Base-by-base conservation (phyloP, 2,113 vertebrate species). In the Psammodynastes pulverulentus region DNA sequence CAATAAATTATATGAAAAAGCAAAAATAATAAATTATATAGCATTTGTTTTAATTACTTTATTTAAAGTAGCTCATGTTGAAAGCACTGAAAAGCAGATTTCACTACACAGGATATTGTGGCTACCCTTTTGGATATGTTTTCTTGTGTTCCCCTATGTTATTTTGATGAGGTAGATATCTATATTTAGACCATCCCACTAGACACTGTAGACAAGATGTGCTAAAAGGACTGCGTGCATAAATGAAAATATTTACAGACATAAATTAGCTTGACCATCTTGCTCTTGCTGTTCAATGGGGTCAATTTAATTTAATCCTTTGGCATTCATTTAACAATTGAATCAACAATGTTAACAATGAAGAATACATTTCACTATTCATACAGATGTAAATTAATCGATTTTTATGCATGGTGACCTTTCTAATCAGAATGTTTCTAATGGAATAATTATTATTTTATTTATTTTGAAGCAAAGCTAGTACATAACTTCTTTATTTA, bases 291-390 rank as follows among this genome's bases (percentile, higher is more conserved):
- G 34, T 79, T 43, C 72, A 79, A 3, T 7, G 19, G 7, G 72
- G 72, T 43, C 34, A 52, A n/a, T 0, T n/a, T 91, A 93, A 91
- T 52, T 93, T 54, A 8, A 90, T 39, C 90, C 72, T 92, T 87
- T 46, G 5, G 9, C 26, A 89, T 87, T 96, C 85, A 87, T 95
- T 96, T 67, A 67, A 67, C 58, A 67, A 67, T n/a, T 67, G 62
- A 67, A 67, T 94, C 85, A 87, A 93, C 29, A 46, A 90, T 13
- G 51, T 93, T 84, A 91, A 95, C 86, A 89, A 92, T 94, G 92
- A 86, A n/a, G 8, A 93, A 29, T n/a, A n/a, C 13, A 51, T 85
- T 95, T 43, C 91, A 23, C 39, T 92, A 94, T 88, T 90, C 48
- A 89, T 19, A 67, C 23, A 8, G 45, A 67, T 0, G 0, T 34